A percentile compares a stretch with the other conserved stretches of the same genome.
Evolutionary conservation across 2,888 invertebrate genomes (phyloP).

Genomic region (Coelopa pilipes): DNA sequence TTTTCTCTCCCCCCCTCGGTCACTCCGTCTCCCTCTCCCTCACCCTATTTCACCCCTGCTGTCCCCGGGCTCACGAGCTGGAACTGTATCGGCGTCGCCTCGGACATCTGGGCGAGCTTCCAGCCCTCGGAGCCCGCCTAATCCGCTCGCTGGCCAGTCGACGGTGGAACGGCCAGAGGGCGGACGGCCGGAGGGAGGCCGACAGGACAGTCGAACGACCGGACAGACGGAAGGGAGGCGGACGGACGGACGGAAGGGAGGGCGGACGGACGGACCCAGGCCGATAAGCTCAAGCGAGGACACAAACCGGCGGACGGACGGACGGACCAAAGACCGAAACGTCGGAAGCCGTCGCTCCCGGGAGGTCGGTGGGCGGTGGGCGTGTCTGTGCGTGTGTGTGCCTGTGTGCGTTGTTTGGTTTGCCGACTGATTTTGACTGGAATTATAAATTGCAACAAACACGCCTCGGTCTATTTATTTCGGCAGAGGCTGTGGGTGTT

Average conservation of each 20-base stretch:
- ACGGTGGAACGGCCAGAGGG: too few relatives aligned
- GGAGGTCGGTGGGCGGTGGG: too few relatives aligned
- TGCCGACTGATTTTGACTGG: constrained; percentile 27
- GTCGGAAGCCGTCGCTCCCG: not conserved
- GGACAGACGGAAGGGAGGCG: too few relatives aligned
- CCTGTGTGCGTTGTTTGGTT: not conserved
- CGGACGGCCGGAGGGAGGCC: too few relatives aligned
- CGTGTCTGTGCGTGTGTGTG: not conserved
- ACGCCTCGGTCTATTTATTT: constrained; percentile 24
- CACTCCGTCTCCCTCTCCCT: not conserved
- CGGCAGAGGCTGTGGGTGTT: not conserved
- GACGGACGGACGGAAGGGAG: too few relatives aligned
- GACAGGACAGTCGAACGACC: too few relatives aligned
- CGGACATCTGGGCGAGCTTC: too few relatives aligned
- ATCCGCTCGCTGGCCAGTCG: constrained; percentile 31
- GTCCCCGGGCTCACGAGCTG: too few relatives aligned
- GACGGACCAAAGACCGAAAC: not conserved
- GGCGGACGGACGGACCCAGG: too few relatives aligned
- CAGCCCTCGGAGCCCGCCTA: not conserved
- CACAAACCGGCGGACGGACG: not conserved
- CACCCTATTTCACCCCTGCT: too few relatives aligned
- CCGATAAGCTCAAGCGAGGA: too few relatives aligned
- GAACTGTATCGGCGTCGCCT: too few relatives aligned
- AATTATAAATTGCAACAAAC: constrained; percentile 32
- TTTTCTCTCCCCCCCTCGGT: not conserved